phyloP scores from a whole-genome alignment of 2,797 vertebrate species.

The Serranus cabrilla region DNA sequence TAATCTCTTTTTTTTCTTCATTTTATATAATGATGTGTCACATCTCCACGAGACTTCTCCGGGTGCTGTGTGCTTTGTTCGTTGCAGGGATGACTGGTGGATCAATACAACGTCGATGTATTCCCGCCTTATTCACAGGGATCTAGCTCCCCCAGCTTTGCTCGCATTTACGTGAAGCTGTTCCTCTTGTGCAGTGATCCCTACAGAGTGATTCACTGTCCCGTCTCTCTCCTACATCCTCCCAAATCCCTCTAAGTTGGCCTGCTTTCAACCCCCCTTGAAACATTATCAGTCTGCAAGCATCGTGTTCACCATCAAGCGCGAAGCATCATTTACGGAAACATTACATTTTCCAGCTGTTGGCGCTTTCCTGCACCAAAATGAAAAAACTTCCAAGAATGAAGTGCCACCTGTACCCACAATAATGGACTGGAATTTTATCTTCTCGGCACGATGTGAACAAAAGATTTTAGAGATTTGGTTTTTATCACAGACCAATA shows the following conservation, averaged over 20 bases:
- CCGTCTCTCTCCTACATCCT: conserved; percentile 54
- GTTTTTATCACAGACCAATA: conserved; percentile 42
- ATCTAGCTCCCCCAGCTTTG: conserved; percentile 60
- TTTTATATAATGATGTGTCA: conserved; percentile 34
- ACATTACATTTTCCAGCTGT: conserved; percentile 77
- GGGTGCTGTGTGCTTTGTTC: conserved; percentile 48
- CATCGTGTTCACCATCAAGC: conserved; percentile 62
- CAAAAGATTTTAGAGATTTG: conserved; percentile 55
- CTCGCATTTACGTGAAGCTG: conserved; percentile 55
- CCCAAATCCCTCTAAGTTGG: conserved; percentile 68
- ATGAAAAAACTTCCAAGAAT: conserved; percentile 62
- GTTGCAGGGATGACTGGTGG: conserved; percentile 50
- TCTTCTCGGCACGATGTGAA: conserved; percentile 29
- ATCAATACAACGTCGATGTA: conserved; percentile 69
- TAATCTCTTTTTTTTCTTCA: conserved; percentile 10
- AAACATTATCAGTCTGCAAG: conserved; percentile 71
- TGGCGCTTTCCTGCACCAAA: conserved; percentile 52
- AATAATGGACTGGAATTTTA: conserved; percentile 43
- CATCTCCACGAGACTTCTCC: conserved; percentile 46
- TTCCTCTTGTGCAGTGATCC: conserved; percentile 70
- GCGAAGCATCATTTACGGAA: conserved; percentile 72
- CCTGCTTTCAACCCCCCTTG: conserved; percentile 61
- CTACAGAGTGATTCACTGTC: conserved; percentile 69
- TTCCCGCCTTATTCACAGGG: conserved; percentile 58
- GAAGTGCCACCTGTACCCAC: conserved; percentile 53